Conservation (phyloP, 2,113 vertebrate genomes). For the Opisthocomus hoazin region DNA sequence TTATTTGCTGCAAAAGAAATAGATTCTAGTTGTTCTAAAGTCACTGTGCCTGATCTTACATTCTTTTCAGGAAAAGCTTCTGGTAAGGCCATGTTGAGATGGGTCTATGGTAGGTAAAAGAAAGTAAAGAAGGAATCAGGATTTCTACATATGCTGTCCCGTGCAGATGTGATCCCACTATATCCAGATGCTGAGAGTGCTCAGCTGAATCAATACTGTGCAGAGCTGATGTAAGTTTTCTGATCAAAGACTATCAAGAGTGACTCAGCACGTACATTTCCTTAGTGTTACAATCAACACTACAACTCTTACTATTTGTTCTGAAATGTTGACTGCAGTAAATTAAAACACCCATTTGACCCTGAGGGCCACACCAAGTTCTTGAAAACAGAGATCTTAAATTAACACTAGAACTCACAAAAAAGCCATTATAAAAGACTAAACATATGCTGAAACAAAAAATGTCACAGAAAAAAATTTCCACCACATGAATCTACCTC, state of each 20-base stretch:
- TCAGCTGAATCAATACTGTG: neutral
- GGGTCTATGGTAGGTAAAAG: neutral
- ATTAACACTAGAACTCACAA: neutral
- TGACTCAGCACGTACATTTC: neutral
- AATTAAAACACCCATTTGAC: neutral
- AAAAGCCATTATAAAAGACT: neutral
- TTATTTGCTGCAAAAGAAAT: neutral
- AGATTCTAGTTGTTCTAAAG: neutral
- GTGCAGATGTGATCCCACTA: neutral
- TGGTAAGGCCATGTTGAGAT: neutral
- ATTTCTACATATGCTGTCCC: neutral
- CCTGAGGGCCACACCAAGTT: neutral
- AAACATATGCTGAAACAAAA: neutral
- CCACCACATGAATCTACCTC: neutral
- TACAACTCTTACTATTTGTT: neutral
- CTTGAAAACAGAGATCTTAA: neutral
- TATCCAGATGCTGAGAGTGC: neutral
- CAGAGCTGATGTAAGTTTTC: neutral
- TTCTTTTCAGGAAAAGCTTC: neutral
- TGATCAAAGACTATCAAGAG: neutral
- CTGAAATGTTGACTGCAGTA: neutral
- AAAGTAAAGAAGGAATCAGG: neutral
- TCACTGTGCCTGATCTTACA: fast-evolving
- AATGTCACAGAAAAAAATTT: neutral
- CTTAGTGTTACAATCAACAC: neutral